Conservation (phyloP, 2,888 invertebrate species). For the Dysmachus trigonus region DNA sequence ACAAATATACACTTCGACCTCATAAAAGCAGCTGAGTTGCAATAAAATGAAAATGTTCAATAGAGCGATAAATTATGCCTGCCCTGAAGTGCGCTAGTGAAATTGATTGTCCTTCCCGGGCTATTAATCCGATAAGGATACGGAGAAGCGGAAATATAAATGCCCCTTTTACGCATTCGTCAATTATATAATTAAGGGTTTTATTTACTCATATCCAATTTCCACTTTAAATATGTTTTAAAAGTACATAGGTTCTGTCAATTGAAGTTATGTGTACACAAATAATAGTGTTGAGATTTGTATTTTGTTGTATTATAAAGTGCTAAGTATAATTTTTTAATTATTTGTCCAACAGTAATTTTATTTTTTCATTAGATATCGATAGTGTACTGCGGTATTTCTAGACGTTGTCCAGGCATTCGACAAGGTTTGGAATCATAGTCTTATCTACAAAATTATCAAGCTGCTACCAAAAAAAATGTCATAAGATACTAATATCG, state of each 20-base stretch:
- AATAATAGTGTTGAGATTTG: too few relatives aligned
- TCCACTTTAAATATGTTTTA: not conserved
- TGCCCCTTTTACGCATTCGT: not conserved
- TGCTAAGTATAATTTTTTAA: too few relatives aligned
- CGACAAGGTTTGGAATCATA: too few relatives aligned
- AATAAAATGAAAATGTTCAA: not conserved
- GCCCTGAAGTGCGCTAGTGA: not conserved
- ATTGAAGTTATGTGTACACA: not conserved
- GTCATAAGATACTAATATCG: too few relatives aligned
- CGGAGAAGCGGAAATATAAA: not conserved
- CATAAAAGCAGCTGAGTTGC: not conserved
- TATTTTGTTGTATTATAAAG: too few relatives aligned
- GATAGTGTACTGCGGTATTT: too few relatives aligned
- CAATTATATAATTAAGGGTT: not conserved
- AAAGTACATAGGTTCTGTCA: not conserved
- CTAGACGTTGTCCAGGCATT: too few relatives aligned
- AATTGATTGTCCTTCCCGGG: not conserved
- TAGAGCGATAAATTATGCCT: not conserved
- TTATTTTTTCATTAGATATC: too few relatives aligned
- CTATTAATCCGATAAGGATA: not conserved
- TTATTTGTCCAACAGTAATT: too few relatives aligned
- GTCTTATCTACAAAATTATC: too few relatives aligned
- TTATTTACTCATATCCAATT: not conserved
- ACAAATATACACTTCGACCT: not conserved
- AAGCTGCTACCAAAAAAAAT: too few relatives aligned